Evolutionary conservation across 1,140 invertebrate genomes (phyloP).

Genomic region (Myzus persicae): DNA sequence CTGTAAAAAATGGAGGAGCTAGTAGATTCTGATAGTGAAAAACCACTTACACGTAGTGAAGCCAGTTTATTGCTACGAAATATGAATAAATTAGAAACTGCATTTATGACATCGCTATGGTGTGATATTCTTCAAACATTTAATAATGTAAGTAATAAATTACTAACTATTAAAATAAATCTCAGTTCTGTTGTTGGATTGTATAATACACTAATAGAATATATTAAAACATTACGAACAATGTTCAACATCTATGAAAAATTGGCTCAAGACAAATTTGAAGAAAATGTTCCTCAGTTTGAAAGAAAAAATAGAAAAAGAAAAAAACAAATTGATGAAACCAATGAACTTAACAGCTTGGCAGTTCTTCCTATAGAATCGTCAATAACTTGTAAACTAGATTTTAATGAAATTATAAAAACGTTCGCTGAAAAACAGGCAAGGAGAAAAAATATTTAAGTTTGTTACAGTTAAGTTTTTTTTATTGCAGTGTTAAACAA

Average conservation of each 20-base stretch:
- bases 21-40: not conserved
- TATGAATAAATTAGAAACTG: not conserved
- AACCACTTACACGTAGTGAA: not conserved
- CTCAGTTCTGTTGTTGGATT: not conserved
- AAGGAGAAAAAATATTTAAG: no score
- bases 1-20: not conserved
- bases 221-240: not conserved
- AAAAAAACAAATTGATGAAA: not conserved
- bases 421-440: no score
- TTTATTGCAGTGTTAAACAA: no score
- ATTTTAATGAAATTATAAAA: no score
- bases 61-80: not conserved
- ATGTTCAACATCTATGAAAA: not conserved
- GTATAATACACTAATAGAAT: not conserved
- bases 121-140: not conserved
- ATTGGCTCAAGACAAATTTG: not conserved
- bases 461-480: no score
- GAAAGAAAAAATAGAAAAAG: not conserved
- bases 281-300: not conserved
- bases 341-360: not conserved
- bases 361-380: no score
- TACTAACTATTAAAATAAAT: not conserved
- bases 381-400: no score
- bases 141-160: not conserved
- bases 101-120: not conserved